These are phyloP conservation scores for Mechanitis messenoides DNA, from an alignment of 2,888 invertebrate species.

Conservation along the genomic window DNA sequence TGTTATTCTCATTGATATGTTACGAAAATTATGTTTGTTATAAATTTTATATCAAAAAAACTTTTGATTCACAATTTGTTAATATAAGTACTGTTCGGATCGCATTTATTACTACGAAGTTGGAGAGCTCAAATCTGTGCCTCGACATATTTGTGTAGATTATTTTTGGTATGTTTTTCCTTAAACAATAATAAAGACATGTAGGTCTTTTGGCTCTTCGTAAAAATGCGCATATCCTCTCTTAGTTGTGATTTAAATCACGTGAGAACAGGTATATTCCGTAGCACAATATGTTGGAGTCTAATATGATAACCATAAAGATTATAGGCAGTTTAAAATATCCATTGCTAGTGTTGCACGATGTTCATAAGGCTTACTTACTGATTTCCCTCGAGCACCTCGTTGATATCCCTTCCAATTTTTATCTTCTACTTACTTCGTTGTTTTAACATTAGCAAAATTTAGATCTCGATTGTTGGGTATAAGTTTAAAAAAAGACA, in stretches of 20 bases:
- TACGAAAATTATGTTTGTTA: too few species aligned
- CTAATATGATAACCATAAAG: slow-evolving; percentile 4
- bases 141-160: too few species aligned
- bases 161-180: too few species aligned
- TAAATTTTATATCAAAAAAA: too few species aligned
- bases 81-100: too few species aligned
- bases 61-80: too few species aligned
- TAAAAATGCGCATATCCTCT: slow-evolving; percentile 14
- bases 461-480: slow-evolving; percentile 19
- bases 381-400: slow-evolving; percentile 61
- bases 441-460: slow-evolving; percentile 21
- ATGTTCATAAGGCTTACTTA: slow-evolving; percentile 35
- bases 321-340: background rate
- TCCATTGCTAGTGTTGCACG: background rate
- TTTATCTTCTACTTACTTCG: slow-evolving; percentile 41
- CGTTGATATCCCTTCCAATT: slow-evolving; percentile 61
- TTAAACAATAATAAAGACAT: too few species aligned
- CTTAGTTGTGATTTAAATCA: slow-evolving; percentile 14
- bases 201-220: slow-evolving; percentile 1
- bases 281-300: slow-evolving; percentile 1
- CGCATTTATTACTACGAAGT: too few species aligned
- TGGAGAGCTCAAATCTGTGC: too few species aligned
- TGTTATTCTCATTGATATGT: too few species aligned
- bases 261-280: slow-evolving; percentile 12
- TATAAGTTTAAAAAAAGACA: background rate